phyloP scores from a whole-genome alignment of 2,888 invertebrate species.

The Capitulum mitella region DNA sequence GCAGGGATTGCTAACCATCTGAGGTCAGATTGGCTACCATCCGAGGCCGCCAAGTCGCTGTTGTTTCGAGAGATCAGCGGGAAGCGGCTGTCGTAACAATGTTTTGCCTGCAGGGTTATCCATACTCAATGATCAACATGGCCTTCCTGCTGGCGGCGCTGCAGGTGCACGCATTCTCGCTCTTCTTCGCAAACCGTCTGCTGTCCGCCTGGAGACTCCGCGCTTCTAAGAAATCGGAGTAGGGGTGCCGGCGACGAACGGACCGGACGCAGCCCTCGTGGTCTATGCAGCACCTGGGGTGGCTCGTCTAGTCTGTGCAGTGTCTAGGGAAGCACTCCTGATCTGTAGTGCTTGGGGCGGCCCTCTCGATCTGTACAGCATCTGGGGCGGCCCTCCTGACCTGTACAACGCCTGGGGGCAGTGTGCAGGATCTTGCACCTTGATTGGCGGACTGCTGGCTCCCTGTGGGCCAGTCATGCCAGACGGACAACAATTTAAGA shows the following conservation, averaged over 20 bases:
- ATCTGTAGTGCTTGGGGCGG: not conserved
- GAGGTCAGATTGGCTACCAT: not conserved
- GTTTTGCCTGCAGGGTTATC: slow-evolving; percentile 38
- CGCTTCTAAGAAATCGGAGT: not conserved
- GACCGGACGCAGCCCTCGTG: not conserved
- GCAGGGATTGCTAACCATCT: not conserved
- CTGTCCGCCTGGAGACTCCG: slow-evolving; percentile 26
- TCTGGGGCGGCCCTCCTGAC: not conserved
- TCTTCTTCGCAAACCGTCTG: slow-evolving; percentile 37
- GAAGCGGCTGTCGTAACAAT: not conserved
- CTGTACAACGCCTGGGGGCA: no score
- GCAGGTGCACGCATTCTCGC: slow-evolving; percentile 41
- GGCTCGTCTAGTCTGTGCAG: not conserved
- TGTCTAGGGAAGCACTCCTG: not conserved
- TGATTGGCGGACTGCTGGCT: no score
- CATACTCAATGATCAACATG: slow-evolving; percentile 45
- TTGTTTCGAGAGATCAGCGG: not conserved
- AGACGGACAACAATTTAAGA: no score
- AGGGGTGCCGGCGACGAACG: not conserved
- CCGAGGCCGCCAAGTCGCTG: not conserved
- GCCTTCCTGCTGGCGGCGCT: slow-evolving; percentile 44
- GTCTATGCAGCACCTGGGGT: not conserved
- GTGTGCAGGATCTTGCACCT: no score
- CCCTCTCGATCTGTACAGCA: not conserved
- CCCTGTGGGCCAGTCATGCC: no score